A percentile compares a stretch with the other conserved stretches of the same genome.
Evolutionary conservation across 2,797 vertebrate genomes (phyloP).

Genomic region (Anniella stebbinsi): DNA sequence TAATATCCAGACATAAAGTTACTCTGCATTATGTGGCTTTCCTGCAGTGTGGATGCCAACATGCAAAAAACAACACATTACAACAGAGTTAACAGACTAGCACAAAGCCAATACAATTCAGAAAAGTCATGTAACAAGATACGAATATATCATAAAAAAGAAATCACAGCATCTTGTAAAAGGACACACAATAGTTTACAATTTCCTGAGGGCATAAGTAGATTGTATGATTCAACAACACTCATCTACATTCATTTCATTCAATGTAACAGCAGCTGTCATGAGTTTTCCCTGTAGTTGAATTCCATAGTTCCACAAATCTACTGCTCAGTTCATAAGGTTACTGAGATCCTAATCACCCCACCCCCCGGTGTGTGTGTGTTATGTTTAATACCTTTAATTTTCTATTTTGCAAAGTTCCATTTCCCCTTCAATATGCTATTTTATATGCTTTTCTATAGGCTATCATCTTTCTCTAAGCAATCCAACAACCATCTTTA

Average conservation of each 20-base stretch:
- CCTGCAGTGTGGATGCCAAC: background rate
- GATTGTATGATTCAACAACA: slow-evolving; percentile 65
- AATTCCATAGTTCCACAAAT: slow-evolving; percentile 66
- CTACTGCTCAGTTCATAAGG: slow-evolving; percentile 67
- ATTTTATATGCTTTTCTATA: slow-evolving; percentile 4
- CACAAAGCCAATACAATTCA: slow-evolving; percentile 51
- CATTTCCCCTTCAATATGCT: background rate
- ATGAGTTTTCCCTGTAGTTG: slow-evolving; percentile 64
- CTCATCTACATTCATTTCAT: slow-evolving; percentile 59
- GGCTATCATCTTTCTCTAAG: slow-evolving; percentile 12
- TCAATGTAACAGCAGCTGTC: slow-evolving; percentile 62
- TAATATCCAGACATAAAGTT: background rate
- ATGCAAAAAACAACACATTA: background rate
- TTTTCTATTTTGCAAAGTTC: background rate
- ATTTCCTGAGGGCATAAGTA: slow-evolving; percentile 68
- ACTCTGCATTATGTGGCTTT: background rate
- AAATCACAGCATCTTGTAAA: slow-evolving; percentile 57
- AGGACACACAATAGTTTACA: slow-evolving; percentile 63
- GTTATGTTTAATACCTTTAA: slow-evolving; percentile 4
- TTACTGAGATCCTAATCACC: slow-evolving; percentile 54
- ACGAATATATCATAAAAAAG: background rate
- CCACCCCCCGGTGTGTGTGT: background rate
- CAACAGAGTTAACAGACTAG: slow-evolving; percentile 35
- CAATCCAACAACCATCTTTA: background rate
- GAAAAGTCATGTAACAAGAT: slow-evolving; percentile 33